Evolutionary conservation across 1,140 invertebrate species (phyloP), one percentile per base, ranked within the genome.

Genomic region (Platyura marginata): DNA sequence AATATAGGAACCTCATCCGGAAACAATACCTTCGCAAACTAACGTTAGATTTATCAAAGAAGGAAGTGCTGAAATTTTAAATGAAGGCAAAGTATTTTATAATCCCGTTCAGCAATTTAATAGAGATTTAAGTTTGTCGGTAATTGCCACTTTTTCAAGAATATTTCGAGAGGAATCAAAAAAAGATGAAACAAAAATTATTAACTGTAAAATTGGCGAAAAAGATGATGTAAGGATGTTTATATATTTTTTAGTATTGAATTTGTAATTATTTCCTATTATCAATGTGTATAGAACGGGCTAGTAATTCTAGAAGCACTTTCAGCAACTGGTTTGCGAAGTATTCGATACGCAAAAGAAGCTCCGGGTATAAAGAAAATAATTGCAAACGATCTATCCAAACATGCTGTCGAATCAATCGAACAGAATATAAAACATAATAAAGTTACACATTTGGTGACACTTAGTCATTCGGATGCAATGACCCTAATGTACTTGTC

Each of bases 71-170:
- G 50, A 58, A 33, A 61, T 61, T 15, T 47, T 61, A 22, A 53
- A 52, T 4, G 54, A 59, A n/a, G 58, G 56, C 15, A 49, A 80
- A 57, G 89, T 96, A 0, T 98, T 98, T 64, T 97, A 96, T 55
- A 98, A 97, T 67, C 90, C 89, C 2, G 92, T 95, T 15, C 93
- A 98, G 64, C 87, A 96, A 64, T 96, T 97, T 53, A 97, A 97
- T 57, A 69, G 93, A 52, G 93, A 98, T 67, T 62, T 98, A n/a
- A 93, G 75, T 60, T 70, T 80, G 50, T 65, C 71, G 3, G 75
- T 75, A 2, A 48, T 79, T 15, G 70, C 65, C 47, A 59, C 69
- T 16, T 79, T 74, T 57, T 64, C 64, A 19, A 56, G 65, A 70
- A 23, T 68, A 58, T 47, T 55, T 32, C 29, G 45, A n/a, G 53